phyloP scores from a whole-genome alignment of 2,888 invertebrate species.

The Hypena proboscidalis region DNA sequence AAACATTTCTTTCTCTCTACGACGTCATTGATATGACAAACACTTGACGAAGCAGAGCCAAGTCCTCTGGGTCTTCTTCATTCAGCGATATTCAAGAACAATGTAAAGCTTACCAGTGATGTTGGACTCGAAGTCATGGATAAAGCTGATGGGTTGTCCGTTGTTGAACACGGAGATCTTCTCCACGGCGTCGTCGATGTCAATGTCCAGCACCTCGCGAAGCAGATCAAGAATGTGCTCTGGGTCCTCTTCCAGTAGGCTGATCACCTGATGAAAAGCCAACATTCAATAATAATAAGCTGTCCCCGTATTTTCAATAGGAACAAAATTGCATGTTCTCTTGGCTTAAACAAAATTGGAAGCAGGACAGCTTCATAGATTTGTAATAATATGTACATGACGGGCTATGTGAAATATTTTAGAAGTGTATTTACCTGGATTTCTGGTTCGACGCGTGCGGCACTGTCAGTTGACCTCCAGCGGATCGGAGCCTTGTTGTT shows the following conservation, averaged over 20 bases:
- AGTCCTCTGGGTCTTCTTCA: no score
- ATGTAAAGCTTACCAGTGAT: constrained; percentile 77
- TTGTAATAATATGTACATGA: no score
- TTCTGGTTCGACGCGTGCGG: constrained; percentile 17
- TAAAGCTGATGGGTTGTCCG: constrained; percentile 93
- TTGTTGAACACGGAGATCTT: constrained; percentile 94
- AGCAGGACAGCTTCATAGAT: no score
- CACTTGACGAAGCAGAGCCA: no score
- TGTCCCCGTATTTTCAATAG: no score
- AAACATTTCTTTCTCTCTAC: no score
- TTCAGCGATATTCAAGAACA: background rate
- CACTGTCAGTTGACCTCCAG: constrained; percentile 25
- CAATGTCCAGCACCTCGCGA: constrained; percentile 92
- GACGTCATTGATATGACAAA: no score
- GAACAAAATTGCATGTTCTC: no score
- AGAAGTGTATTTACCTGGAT: constrained; percentile 35
- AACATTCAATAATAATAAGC: background rate
- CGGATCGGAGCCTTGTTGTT: constrained; percentile 33
- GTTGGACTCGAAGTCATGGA: constrained; percentile 95
- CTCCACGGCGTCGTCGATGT: constrained; percentile 88
- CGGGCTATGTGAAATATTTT: no score
- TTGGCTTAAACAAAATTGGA: no score
- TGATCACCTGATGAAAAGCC: constrained; percentile 55
- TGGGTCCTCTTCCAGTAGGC: constrained; percentile 48
- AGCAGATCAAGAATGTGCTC: constrained; percentile 79